phyloP scores from a whole-genome alignment of 2,113 vertebrate genomes.

The Protomyctophum bolini region DNA sequence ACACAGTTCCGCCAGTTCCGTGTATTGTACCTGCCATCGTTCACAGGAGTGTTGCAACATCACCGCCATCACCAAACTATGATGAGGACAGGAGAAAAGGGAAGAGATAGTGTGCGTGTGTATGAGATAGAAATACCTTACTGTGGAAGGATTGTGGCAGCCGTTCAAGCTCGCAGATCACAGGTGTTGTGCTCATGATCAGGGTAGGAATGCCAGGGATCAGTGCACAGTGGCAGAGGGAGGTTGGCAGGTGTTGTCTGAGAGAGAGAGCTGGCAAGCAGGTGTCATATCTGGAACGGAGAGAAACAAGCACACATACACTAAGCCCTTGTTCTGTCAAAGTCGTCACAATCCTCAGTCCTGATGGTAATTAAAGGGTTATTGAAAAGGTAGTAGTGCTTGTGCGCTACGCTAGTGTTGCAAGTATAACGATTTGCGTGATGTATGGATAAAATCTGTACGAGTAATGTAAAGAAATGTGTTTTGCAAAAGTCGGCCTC shows the following conservation, averaged over 20 bases:
- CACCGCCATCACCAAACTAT: not conserved
- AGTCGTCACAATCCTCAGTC: not conserved
- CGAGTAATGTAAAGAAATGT: no score
- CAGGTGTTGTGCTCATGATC: conserved; percentile 52
- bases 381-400: no score
- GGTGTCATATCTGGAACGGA: conserved; percentile 39
- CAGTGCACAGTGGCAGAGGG: conserved; percentile 36
- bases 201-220: conserved; percentile 51
- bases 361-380: conserved; percentile 5
- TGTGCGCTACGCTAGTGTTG: no score
- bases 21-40: not conserved
- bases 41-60: not conserved
- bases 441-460: no score
- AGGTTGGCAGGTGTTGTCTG: conserved; percentile 54
- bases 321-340: conserved; percentile 43
- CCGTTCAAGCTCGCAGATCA: conserved; percentile 39
- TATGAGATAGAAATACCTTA: not conserved
- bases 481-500: no score
- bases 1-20: not conserved
- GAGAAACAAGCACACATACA: conserved; percentile 15
- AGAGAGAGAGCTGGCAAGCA: conserved; percentile 43
- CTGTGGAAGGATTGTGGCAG: conserved; percentile 46
- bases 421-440: no score
- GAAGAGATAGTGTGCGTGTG: conserved; percentile 1
- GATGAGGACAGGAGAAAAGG: not conserved